Percentiles rank a stretch among this genome's conserved stretches.
Conservation (phyloP, 2,888 invertebrate genomes). For the Trichopria drosophilae region DNA sequence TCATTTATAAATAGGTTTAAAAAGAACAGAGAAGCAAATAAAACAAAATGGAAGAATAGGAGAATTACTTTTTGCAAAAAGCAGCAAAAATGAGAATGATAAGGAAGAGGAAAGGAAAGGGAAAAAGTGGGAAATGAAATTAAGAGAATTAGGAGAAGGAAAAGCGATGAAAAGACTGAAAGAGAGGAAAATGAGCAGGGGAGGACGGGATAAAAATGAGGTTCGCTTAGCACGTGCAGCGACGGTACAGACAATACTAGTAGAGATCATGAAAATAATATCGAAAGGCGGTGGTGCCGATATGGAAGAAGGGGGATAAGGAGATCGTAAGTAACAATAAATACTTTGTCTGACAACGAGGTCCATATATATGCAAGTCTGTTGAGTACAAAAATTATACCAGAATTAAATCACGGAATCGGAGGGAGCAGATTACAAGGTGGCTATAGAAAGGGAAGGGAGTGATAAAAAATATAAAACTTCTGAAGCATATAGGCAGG, state of each 20-base stretch:
- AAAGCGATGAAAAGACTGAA: no score
- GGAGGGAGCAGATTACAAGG: neutral
- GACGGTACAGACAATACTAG: neutral
- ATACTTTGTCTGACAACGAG: neutral
- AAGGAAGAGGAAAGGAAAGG: no score
- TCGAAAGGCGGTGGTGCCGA: no score
- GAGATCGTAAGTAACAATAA: neutral
- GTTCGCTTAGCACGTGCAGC: neutral
- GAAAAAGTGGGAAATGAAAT: no score
- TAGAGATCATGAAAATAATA: neutral
- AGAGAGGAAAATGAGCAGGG: neutral
- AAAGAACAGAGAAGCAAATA: neutral
- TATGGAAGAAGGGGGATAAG: conserved; percentile 1
- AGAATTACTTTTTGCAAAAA: neutral
- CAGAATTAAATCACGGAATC: conserved; percentile 1
- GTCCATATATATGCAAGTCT: conserved; percentile 2
- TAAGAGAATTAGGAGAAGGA: no score
- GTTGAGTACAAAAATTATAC: neutral
- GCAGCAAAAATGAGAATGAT: no score
- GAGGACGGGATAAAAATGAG: neutral
- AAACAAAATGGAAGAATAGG: neutral
- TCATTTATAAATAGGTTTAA: neutral
- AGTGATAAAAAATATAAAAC: neutral
- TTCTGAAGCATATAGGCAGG: neutral
- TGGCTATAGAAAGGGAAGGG: neutral